These are phyloP conservation scores for Regulus satrapa DNA, from an alignment of 2,113 vertebrate species.

Conservation along the genomic window DNA sequence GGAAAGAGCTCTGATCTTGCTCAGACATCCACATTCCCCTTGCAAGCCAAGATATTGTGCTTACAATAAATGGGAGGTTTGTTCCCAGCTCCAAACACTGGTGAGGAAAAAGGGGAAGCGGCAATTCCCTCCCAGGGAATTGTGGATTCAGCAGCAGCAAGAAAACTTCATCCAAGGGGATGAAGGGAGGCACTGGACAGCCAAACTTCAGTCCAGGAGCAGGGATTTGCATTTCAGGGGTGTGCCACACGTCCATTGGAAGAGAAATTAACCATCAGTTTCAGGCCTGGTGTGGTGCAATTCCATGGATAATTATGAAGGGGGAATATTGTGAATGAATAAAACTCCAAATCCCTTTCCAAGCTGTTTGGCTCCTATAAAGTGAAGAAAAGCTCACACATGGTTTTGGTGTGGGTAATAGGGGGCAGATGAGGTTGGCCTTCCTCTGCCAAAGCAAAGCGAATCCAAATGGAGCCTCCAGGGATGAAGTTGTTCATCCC, in stretches of 20 bases:
- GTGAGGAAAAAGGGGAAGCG: neutral
- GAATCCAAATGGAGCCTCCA: neutral
- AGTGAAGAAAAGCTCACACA: slow-evolving; percentile 1
- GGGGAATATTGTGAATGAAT: neutral
- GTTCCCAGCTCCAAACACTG: neutral
- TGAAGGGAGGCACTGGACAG: neutral
- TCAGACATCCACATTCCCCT: neutral
- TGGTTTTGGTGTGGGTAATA: neutral
- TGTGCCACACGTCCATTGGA: neutral
- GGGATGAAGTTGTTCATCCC: neutral
- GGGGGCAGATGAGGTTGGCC: slow-evolving; percentile 23
- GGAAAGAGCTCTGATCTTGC: neutral
- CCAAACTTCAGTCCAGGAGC: neutral
- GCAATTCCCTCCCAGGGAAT: neutral
- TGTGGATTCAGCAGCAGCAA: neutral
- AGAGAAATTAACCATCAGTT: neutral
- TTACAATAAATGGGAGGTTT: neutral
- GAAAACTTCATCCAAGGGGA: neutral
- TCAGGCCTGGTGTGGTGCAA: neutral
- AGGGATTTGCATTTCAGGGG: neutral
- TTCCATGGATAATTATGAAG: neutral
- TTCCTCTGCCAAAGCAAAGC: neutral
- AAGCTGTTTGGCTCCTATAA: neutral
- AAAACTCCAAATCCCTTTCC: neutral
- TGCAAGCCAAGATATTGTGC: neutral